Conservation (phyloP, 2,797 vertebrate genomes). For the Buphagus erythrorhynchus region DNA sequence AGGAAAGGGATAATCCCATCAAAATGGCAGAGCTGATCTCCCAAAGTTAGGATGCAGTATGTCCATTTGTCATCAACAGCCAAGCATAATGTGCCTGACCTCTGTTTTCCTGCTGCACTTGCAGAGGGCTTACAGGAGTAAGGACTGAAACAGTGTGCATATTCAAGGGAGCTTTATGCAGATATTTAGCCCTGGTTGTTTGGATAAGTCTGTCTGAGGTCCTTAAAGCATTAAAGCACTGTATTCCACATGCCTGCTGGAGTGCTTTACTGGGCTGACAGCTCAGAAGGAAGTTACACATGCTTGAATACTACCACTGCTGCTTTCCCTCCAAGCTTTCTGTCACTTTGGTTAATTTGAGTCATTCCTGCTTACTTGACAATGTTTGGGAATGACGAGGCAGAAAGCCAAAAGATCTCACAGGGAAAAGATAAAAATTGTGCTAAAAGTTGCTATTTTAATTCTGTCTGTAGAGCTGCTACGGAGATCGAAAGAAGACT, state of each 20-base stretch:
- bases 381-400: not conserved
- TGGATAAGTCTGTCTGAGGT: not conserved
- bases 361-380: not conserved
- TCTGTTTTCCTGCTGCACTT: not conserved
- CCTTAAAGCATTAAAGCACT: not conserved
- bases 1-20: not conserved
- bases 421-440: not conserved
- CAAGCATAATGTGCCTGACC: not conserved
- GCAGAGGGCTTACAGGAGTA: not conserved
- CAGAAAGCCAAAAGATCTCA: not conserved
- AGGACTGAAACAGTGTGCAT: not conserved
- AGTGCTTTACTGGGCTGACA: not conserved
- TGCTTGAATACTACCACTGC: not conserved
- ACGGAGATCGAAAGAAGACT: constrained; percentile 87
- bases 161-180: not conserved
- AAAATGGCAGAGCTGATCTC: not conserved
- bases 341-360: not conserved
- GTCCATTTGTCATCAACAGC: not conserved
- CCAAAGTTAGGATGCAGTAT: not conserved
- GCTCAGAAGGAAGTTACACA: not conserved
- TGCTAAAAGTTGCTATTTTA: not conserved
- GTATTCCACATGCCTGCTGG: not conserved
- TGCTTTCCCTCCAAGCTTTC: not conserved
- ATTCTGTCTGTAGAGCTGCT: constrained; percentile 80
- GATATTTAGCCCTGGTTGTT: not conserved